Evolutionary conservation across 2,888 invertebrate species (phyloP).

Genomic region (Callimorpha dominula): DNA sequence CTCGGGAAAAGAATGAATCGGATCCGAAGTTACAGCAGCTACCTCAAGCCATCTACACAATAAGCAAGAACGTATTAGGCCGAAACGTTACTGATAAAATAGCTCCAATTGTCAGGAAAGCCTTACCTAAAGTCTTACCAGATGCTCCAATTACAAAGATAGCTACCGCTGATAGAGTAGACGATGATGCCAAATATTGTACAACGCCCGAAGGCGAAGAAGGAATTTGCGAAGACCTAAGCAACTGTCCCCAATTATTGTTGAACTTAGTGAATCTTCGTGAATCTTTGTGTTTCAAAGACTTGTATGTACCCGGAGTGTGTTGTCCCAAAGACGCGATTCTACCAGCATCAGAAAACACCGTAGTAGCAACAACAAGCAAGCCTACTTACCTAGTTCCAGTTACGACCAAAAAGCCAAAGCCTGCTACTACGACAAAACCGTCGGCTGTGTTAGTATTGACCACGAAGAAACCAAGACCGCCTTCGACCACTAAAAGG

Average conservation of each 20-base stretch:
- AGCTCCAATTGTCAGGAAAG: constrained; percentile 89
- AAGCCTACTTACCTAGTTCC: constrained; percentile 80
- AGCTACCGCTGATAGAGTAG: constrained; percentile 73
- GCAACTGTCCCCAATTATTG: constrained; percentile 94
- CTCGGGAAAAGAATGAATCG: constrained; percentile 75
- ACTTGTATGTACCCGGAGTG: constrained; percentile 96
- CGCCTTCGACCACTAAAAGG: constrained; percentile 56
- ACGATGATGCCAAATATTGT: constrained; percentile 89
- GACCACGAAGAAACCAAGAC: constrained; percentile 67
- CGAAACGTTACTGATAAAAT: constrained; percentile 93
- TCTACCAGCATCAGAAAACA: constrained; percentile 70
- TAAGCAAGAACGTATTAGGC: constrained; percentile 91
- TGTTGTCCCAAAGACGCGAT: constrained; percentile 91
- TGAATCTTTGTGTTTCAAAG: constrained; percentile 96
- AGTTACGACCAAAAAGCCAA: constrained; percentile 74
- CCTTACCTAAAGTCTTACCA: constrained; percentile 76
- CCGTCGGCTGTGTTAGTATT: constrained; percentile 69
- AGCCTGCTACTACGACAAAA: constrained; percentile 60
- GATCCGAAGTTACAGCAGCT: constrained; percentile 81
- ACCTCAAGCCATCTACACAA: constrained; percentile 92
- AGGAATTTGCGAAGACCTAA: constrained; percentile 95
- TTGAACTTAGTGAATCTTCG: constrained; percentile 93
- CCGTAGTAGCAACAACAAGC: constrained; percentile 71
- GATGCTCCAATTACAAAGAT: constrained; percentile 80
- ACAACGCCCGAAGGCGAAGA: constrained; percentile 93